Evolutionary conservation across 2,888 invertebrate genomes (phyloP), one percentile per base, ranked within the genome.

Genomic region (Leptinotarsa haldemani): DNA sequence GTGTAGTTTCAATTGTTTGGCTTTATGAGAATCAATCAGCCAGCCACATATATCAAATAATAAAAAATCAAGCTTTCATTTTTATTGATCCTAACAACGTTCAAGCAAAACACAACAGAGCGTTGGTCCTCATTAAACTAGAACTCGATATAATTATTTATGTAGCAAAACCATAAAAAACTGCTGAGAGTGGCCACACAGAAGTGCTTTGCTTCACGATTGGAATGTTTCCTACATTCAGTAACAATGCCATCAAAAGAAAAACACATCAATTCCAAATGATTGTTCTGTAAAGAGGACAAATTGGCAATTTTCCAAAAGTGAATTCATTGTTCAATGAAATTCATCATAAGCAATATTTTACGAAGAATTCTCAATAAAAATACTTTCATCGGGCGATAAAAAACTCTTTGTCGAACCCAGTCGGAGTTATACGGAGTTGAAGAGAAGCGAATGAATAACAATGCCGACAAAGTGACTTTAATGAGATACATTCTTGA

Each of bases 221-320:
- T 18, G 18, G 52, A 18, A n/a, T 18, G 2, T 18, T 52, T 18
- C 7, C 5, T 7, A 52, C 50, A 52, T 18, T 52, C 7, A 52
- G 16, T 52, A 52, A 52, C n/a, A 52, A 52, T 52, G 1, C 9
- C 52, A 52, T 18, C 52, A 18, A 52, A 52, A 18, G 12, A 18
- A 52, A 18, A 18, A 52, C 2, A 18, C n/a, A 52, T 52, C 52
- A 18, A 12, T 52, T 52, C 12, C 18, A 18, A 52, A 52, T 52
- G 18, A 52, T 18, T 18, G n/a, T 3, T 18, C 52, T 9, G 5
- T 18, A 7, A 52, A 52, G 3, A 18, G 18, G 9, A 52, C 16
- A 52, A 52, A 52, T 18, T 52, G 52, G 52, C 52, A 52, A 13
- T 52, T 52, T 52, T 52, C 52, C 52, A 18, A 12, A 52, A 52